Base-by-base conservation (phyloP, 2,797 vertebrate genomes). In the Onychomys leucogaster region DNA sequence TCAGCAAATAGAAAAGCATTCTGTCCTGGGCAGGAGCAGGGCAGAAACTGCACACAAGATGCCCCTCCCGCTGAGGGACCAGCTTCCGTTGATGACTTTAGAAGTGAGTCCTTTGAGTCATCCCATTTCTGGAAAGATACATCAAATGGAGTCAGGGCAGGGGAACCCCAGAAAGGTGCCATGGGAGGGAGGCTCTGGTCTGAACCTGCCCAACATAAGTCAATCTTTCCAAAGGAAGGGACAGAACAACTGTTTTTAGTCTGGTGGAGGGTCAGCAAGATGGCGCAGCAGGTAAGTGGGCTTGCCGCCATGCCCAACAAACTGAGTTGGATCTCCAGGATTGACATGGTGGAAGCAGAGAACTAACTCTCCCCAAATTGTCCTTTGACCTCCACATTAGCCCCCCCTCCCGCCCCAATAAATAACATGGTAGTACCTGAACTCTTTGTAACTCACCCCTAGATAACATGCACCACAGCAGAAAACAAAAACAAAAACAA, bases 1-100 rank as follows among this genome's bases (percentile, higher is more conserved):
- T 61, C 93, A 80, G 85, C 27, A 37, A 75, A 73, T 61, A 84
- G 71, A 89, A 87, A 89, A 95, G 57, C 49, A 65, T 0, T 61
- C 3, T 95, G 73, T 94, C 94, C 59, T 27, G 86, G 81, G 87
- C 19, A 0, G 61, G 91, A 86, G 77, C 63, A 90, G 91, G 43
- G 0, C 73, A 76, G 89, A 85, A 32, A 34, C 6, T 2, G 93
- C 21, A 19, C 0, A 0, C 0, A 32, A 71, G 52, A 73, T 67
- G 93, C 90, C 55, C 82, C 6, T 49, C 57, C 25, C 16, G 11
- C 12, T 23, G 12, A 69, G 96, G 94, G 94, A 57, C 41, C 83
- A 96, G 91, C 87, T 97, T 95, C 93, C 73, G 95, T 95, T 73
- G 71, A 55, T 69, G 76, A 29, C 81, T 8, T n/a, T 92, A 77